Conservation (phyloP, 2,113 vertebrate genomes). For the Scalopus aquaticus region DNA sequence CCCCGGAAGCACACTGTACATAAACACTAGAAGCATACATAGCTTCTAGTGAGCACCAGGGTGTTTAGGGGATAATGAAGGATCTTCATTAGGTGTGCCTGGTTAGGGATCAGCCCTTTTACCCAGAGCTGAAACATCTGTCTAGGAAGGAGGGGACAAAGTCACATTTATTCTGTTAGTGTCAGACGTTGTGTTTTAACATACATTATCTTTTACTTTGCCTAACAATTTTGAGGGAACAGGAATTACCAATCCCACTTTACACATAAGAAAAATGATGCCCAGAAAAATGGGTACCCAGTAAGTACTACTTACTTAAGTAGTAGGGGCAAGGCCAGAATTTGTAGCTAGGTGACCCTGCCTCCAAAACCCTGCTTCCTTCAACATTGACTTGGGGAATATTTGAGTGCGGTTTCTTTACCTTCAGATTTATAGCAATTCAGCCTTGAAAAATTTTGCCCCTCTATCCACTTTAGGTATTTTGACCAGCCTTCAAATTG, state of each 20-base stretch:
- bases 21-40: not conserved
- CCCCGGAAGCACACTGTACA: not conserved
- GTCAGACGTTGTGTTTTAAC: not conserved
- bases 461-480: not conserved
- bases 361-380: not conserved
- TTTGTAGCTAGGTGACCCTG: not conserved
- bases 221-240: constrained; percentile 24
- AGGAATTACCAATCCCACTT: constrained; percentile 19
- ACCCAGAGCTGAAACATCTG: not conserved
- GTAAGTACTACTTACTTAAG: not conserved
- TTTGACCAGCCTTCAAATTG: not conserved
- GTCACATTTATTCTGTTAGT: not conserved
- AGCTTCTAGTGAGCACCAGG: not conserved
- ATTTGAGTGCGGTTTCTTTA: not conserved
- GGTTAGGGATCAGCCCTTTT: not conserved
- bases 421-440: not conserved
- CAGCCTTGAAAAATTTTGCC: not conserved
- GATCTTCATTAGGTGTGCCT: not conserved
- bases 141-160: constrained; percentile 9
- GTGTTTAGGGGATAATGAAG: constrained; percentile 11
- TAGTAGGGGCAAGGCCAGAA: not conserved
- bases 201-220: not conserved
- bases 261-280: not conserved
- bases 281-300: not conserved
- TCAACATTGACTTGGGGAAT: not conserved